Conservation (phyloP, 2,888 invertebrate species). For the Agonum fuliginosum region DNA sequence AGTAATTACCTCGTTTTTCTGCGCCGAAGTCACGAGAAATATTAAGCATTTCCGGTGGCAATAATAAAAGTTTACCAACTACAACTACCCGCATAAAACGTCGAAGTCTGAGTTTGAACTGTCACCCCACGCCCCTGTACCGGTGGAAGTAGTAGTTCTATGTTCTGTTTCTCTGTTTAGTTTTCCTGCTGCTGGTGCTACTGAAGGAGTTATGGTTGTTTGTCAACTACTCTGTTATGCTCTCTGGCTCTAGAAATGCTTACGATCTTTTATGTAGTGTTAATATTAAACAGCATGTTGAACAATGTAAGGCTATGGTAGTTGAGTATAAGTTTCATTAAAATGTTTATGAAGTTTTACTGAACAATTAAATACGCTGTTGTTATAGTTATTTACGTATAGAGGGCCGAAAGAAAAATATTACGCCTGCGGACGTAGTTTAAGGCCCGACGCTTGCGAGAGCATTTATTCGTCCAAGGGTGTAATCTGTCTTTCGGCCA, state of each 20-base stretch:
- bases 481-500: too few species aligned
- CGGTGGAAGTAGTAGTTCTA: neutral
- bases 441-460: too few species aligned
- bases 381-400: too few species aligned
- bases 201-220: conserved; percentile 43
- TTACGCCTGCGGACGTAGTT: too few species aligned
- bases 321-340: too few species aligned
- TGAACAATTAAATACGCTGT: too few species aligned
- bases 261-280: neutral
- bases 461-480: too few species aligned
- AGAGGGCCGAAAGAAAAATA: too few species aligned
- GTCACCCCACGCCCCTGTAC: neutral
- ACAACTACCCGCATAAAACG: conserved; percentile 39
- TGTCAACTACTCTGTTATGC: conserved; percentile 36
- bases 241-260: neutral
- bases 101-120: conserved; percentile 36
- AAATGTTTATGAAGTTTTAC: too few species aligned
- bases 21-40: conserved; percentile 51
- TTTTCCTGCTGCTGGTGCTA: neutral
- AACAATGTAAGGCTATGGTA: neutral
- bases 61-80: conserved; percentile 57
- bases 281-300: neutral
- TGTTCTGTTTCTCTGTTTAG: neutral
- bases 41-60: conserved; percentile 54
- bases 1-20: conserved; percentile 54